Base-by-base conservation (phyloP, 1,140 invertebrate genomes). In the Lordiphosa stackelbergi region DNA sequence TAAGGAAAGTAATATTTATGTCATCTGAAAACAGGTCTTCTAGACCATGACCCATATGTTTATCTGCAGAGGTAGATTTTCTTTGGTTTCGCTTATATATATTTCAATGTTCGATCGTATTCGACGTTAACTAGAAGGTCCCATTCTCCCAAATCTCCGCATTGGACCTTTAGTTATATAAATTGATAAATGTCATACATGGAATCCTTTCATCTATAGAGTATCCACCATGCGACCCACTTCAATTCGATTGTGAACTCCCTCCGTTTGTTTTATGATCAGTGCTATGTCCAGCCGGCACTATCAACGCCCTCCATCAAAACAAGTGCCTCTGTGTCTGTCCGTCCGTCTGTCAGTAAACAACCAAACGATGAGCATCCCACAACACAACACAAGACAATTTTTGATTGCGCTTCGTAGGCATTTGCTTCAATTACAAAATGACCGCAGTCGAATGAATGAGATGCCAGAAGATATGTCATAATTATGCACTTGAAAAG, bases 401-500 rank as follows among this genome's bases (percentile, higher is more conserved):
- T 53, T 70, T 52, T n/a, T 52, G 46, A 65, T 56, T 68, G 37
- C 55, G 48, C 31, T 35, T 36, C 22, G 49, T 22, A 59, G 11
- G 47, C 34, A 69, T 56, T 70, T 48, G 40, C 60, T 78, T 77
- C 42, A 77, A 73, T 78, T 78, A 73, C 48, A 54, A 64, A 69
- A 69, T 52, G 58, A 57, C 63, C 40, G 43, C 37, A 58, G 53
- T 53, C 63, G 34, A 6, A 12, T 6, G n/a, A 45, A 45, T 7
- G 34, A 45, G 4, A 53, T 9, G 13, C 9, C 7, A 59, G 28
- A 34, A 56, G 62, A 65, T 66, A 61, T 66, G 52, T 53, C 66
- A 66, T 72, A 77, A 73, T 78, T 78, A 73, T 79, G 72, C 57
- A 55, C 52, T 72, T 63, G 53, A 73, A 42, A 38, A 31, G 49